phyloP scores from a whole-genome alignment of 2,797 vertebrate genomes.

The Poeciliopsis gracilis region DNA sequence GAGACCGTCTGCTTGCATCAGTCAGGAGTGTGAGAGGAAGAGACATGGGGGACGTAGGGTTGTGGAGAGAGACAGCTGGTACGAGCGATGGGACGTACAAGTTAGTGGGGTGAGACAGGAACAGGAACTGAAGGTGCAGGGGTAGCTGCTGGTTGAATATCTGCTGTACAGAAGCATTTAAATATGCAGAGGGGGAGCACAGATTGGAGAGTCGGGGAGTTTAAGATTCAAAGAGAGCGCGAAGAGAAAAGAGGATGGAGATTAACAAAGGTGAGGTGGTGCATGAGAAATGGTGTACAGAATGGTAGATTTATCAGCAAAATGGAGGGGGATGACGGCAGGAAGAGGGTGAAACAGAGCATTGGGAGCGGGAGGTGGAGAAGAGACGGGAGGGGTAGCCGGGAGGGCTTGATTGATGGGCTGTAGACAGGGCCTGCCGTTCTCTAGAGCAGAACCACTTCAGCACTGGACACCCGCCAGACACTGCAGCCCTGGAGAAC shows the following conservation, averaged over 20 bases:
- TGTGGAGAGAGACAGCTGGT: background rate
- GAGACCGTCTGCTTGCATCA: constrained; percentile 71
- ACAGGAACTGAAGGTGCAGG: constrained; percentile 28
- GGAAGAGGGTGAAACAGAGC: constrained; percentile 26
- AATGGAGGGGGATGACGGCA: constrained; percentile 33
- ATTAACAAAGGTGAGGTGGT: constrained; percentile 69
- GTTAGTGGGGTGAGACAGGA: constrained; percentile 19
- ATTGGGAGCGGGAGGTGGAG: constrained; percentile 25
- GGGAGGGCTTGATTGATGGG: constrained; percentile 69
- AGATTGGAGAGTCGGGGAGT: constrained; percentile 48
- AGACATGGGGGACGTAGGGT: constrained; percentile 17
- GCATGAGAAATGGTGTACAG: constrained; percentile 59
- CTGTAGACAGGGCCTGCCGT: constrained; percentile 57
- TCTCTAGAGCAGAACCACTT: constrained; percentile 72
- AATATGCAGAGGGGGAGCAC: constrained; percentile 57
- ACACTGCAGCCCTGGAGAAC: constrained; percentile 60
- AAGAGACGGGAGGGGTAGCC: constrained; percentile 14
- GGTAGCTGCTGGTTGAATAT: constrained; percentile 16
- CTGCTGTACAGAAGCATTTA: constrained; percentile 34
- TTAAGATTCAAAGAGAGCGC: constrained; percentile 55
- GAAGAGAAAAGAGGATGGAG: constrained; percentile 36
- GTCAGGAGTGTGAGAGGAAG: constrained; percentile 50
- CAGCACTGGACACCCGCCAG: constrained; percentile 63
- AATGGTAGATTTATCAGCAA: constrained; percentile 54
- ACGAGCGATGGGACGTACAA: constrained; percentile 21